Evolutionary conservation across 1,140 invertebrate species (phyloP).

Genomic region (Drosophila murphyi): DNA sequence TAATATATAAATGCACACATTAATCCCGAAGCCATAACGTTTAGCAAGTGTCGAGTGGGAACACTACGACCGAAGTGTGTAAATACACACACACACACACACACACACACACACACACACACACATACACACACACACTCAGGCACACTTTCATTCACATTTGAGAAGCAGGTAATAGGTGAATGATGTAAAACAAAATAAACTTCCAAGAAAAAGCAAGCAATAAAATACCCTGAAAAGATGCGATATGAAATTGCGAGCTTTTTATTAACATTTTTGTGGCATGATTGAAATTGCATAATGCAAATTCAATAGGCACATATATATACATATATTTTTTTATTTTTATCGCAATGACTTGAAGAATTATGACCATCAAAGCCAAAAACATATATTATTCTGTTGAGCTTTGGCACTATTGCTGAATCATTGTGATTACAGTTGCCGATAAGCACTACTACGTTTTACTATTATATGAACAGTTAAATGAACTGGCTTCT

Average conservation of each 20-base stretch:
- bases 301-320: slow-evolving; percentile 33
- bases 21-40: slow-evolving; percentile 43
- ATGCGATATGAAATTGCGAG: slow-evolving; percentile 2
- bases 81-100: background rate
- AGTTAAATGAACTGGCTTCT: no score
- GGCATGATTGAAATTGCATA: slow-evolving; percentile 16
- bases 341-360: slow-evolving; percentile 20
- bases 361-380: slow-evolving; percentile 15
- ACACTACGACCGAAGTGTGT: background rate
- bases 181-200: slow-evolving; percentile 14
- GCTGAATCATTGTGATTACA: slow-evolving; percentile 38
- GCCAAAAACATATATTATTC: slow-evolving; percentile 19
- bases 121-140: background rate
- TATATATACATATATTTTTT: slow-evolving; percentile 13
- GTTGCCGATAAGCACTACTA: slow-evolving; percentile 13
- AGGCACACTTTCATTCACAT: background rate
- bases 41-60: slow-evolving; percentile 28
- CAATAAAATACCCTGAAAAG: slow-evolving; percentile 2
- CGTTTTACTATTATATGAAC: slow-evolving; percentile 5
- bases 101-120: background rate
- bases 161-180: slow-evolving; percentile 24
- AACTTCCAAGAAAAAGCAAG: background rate
- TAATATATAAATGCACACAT: slow-evolving; percentile 54
- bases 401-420: slow-evolving; percentile 6
- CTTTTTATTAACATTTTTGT: no score